Percentiles rank a stretch among this genome's conserved stretches.
Conservation (phyloP, 2,113 vertebrate species). For the Colossoma macropomum region DNA sequence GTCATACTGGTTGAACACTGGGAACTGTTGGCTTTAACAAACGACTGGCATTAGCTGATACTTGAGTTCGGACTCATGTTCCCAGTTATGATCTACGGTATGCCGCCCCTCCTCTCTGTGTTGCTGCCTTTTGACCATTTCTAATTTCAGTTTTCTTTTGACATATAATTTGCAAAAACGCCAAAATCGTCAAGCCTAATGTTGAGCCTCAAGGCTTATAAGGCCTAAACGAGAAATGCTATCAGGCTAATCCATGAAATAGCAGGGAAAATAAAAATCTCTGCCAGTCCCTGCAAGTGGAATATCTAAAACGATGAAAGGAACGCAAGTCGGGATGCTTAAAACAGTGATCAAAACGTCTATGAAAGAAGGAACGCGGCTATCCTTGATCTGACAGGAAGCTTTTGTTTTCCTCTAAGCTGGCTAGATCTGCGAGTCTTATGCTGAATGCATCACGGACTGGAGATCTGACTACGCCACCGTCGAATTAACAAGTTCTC, state of each 20-base stretch:
- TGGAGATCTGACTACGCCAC: constrained; percentile 45
- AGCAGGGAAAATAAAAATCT: constrained; percentile 46
- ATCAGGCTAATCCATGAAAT: constrained; percentile 54
- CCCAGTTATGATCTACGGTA: background rate
- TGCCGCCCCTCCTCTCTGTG: background rate
- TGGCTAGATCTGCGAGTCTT: constrained; percentile 40
- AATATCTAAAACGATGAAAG: constrained; percentile 42
- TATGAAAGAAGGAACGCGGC: constrained; percentile 32
- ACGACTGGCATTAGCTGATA: background rate
- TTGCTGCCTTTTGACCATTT: background rate
- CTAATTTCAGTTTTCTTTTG: constrained; percentile 24
- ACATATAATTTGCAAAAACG: constrained; percentile 13
- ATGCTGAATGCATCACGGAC: constrained; percentile 46
- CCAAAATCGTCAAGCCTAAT: constrained; percentile 14
- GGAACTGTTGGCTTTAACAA: background rate
- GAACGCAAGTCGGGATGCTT: constrained; percentile 41
- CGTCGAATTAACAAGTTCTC: constrained; percentile 63
- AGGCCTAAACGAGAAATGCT: constrained; percentile 50
- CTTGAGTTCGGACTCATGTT: background rate
- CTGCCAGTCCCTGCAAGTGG: constrained; percentile 40
- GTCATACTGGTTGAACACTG: background rate
- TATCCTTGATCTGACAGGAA: constrained; percentile 56
- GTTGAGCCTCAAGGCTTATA: constrained; percentile 37
- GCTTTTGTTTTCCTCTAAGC: constrained; percentile 58
- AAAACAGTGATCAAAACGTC: constrained; percentile 58